Evolutionary conservation across 2,888 invertebrate species (phyloP).

Genomic region (Chymomyza procnemis): DNA sequence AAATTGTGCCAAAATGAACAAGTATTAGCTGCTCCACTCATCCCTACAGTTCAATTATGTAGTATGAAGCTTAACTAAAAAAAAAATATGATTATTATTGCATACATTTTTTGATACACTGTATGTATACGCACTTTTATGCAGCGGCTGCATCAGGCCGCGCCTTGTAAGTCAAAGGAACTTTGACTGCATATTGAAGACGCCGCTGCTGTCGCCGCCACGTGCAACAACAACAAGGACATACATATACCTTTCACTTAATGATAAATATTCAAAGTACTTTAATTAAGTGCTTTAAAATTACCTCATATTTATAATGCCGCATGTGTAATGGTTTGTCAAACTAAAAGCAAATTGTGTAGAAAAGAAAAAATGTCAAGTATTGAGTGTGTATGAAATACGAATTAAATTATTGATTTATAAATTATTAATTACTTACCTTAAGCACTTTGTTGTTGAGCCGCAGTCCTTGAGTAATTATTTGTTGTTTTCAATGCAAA

Average conservation of each 20-base stretch:
- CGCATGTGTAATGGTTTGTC: neutral
- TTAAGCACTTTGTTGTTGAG: constrained; percentile 8
- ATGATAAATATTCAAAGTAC: neutral
- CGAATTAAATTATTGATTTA: neutral
- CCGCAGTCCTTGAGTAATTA: neutral
- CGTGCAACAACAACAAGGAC: neutral
- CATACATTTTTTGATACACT: constrained; percentile 7
- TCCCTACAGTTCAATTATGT: too few relatives aligned
- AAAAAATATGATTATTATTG: too few relatives aligned
- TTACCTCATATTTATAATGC: neutral
- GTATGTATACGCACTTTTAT: constrained; percentile 19
- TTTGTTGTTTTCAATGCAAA: neutral
- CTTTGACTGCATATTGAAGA: neutral
- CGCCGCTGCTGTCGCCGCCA: neutral
- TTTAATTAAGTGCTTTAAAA: neutral
- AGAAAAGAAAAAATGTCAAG: neutral
- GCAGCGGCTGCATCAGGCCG: neutral
- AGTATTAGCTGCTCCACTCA: too few relatives aligned
- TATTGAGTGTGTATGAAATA: neutral
- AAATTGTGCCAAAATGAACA: too few relatives aligned
- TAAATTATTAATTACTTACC: neutral
- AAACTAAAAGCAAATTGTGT: neutral
- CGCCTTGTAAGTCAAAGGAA: neutral
- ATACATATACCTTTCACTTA: neutral
- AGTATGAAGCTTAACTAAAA: too few relatives aligned